phyloP scores from a whole-genome alignment of 2,797 vertebrate genomes.

The Champsocephalus esox region DNA sequence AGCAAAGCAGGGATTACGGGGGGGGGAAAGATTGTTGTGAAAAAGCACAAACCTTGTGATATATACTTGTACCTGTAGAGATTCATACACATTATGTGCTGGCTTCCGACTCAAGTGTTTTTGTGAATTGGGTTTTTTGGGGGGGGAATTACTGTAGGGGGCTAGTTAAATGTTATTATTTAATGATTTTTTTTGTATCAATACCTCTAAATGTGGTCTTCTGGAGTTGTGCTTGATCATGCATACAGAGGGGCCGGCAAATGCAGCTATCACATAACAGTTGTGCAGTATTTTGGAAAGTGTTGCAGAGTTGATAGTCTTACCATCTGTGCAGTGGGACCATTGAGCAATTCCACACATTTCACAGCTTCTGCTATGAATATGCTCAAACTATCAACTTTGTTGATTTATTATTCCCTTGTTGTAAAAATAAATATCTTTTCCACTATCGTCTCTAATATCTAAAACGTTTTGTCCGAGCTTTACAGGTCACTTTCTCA shows the following conservation, averaged over 20 bases:
- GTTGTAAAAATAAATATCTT: constrained; percentile 1
- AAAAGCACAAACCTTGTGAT: constrained; percentile 42
- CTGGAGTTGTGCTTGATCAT: background rate
- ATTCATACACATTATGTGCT: constrained; percentile 1
- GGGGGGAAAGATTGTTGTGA: background rate
- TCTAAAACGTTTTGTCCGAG: constrained; percentile 16
- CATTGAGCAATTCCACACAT: constrained; percentile 26
- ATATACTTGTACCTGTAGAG: constrained; percentile 11
- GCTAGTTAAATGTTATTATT: background rate
- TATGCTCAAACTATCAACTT: constrained; percentile 2
- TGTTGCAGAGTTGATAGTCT: constrained; percentile 38
- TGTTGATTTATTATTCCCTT: constrained; percentile 14
- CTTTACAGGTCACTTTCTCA: constrained; percentile 49
- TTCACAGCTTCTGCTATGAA: constrained; percentile 31
- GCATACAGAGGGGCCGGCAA: background rate
- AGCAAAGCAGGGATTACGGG: constrained; percentile 14
- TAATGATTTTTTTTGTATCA: background rate
- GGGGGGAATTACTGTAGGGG: no score
- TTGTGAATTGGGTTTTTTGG: background rate
- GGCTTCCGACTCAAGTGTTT: background rate
- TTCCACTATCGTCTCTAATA: constrained; percentile 7
- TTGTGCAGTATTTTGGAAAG: constrained; percentile 43
- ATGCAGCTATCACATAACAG: constrained; percentile 23
- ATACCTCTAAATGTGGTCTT: background rate
- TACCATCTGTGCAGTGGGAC: constrained; percentile 37